Percentiles rank a stretch among this genome's conserved stretches.
Evolutionary conservation across 2,888 invertebrate species (phyloP).

Genomic region (Pristionchus exspectatus): DNA sequence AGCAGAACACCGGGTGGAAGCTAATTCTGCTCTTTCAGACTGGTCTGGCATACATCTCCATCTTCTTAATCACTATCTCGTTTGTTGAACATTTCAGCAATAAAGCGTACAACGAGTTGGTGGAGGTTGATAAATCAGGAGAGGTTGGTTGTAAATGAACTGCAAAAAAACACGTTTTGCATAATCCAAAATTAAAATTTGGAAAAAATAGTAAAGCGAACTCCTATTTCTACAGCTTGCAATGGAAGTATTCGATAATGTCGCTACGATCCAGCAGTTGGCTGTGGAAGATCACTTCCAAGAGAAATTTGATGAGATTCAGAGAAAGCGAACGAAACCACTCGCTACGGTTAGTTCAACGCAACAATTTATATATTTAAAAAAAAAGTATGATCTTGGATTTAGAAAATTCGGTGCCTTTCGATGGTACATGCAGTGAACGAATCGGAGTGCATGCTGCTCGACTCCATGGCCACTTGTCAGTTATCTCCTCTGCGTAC

Average conservation of each 20-base stretch:
- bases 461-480: constrained; percentile 23
- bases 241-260: constrained; percentile 39
- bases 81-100: background rate
- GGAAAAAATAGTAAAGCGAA: too few relatives aligned
- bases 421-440: background rate
- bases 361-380: too few relatives aligned
- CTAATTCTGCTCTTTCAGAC: background rate
- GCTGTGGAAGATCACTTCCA: constrained; percentile 35
- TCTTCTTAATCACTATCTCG: background rate
- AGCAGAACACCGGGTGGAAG: too few relatives aligned
- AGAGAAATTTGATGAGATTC: constrained; percentile 25
- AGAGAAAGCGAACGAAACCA: background rate
- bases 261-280: constrained; percentile 32
- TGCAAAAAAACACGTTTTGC: too few relatives aligned
- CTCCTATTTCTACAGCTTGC: too few relatives aligned
- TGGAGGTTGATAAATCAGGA: constrained; percentile 36
- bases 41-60: background rate
- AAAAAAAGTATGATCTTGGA: background rate
- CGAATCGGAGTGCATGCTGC: background rate
- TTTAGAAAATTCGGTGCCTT: constrained; percentile 25
- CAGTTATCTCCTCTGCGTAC: too few relatives aligned
- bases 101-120: constrained; percentile 14
- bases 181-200: too few relatives aligned
- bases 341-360: background rate
- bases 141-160: constrained; percentile 24